Conservation (phyloP, 2,113 vertebrate species). For the Strix uralensis region DNA sequence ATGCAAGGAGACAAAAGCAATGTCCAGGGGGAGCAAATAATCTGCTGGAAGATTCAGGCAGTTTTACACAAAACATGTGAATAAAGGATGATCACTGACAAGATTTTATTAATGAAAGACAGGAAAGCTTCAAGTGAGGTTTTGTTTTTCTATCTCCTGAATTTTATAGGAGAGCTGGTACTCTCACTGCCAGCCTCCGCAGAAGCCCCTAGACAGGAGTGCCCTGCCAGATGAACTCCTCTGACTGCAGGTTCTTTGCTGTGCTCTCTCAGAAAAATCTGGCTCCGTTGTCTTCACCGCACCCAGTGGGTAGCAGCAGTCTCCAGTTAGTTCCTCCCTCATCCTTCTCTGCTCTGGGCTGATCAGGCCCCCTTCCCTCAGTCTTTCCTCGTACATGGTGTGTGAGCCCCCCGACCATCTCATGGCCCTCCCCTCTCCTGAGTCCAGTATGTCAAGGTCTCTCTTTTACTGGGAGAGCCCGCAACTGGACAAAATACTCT, state of each 20-base stretch:
- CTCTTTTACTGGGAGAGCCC: neutral
- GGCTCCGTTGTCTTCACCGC: neutral
- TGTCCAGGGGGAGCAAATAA: conserved; percentile 1
- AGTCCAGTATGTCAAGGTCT: neutral
- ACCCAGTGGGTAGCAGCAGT: neutral
- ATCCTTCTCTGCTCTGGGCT: neutral
- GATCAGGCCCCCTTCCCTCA: neutral
- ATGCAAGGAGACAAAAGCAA: neutral
- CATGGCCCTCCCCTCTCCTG: neutral
- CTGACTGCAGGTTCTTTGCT: neutral
- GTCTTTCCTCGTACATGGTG: neutral
- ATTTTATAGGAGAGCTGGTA: neutral
- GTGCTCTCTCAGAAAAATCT: neutral
- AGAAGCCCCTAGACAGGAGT: neutral
- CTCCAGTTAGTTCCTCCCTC: neutral
- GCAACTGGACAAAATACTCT: neutral
- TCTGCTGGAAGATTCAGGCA: conserved; percentile 1
- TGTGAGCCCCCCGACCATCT: neutral
- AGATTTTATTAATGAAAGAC: neutral
- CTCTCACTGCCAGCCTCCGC: neutral
- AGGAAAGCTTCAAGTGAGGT: neutral
- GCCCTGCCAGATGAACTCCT: neutral
- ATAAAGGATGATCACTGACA: neutral
- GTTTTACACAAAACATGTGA: neutral
- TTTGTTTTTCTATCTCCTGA: neutral